phyloP scores from a whole-genome alignment of 2,797 vertebrate species.

The Sebastes minor region DNA sequence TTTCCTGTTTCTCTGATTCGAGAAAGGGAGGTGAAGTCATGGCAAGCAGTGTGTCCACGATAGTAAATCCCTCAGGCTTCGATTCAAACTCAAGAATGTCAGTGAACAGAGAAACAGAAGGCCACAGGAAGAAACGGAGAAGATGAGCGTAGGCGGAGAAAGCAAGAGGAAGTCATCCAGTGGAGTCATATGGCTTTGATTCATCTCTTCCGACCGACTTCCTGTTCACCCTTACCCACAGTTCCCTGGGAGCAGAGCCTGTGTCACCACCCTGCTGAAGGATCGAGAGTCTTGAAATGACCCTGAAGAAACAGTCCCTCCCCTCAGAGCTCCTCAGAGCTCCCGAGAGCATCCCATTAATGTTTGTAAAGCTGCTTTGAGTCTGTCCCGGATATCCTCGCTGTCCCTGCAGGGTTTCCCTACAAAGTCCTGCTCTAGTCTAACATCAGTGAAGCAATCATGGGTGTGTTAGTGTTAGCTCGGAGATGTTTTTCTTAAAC shows the following conservation, averaged over 20 bases:
- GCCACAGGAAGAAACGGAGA: not conserved
- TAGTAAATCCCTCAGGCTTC: conserved; percentile 23
- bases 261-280: conserved; percentile 52
- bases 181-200: conserved; percentile 74
- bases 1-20: conserved; percentile 57
- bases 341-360: conserved; percentile 52
- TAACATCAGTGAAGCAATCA: conserved; percentile 56
- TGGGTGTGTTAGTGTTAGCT: conserved; percentile 60
- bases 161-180: conserved; percentile 57
- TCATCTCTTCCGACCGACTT: conserved; percentile 71
- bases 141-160: conserved; percentile 25
- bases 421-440: conserved; percentile 47
- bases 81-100: conserved; percentile 17
- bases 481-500: conserved; percentile 53
- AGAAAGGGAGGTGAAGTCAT: conserved; percentile 15
- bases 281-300: conserved; percentile 61
- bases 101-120: not conserved
- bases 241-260: conserved; percentile 57
- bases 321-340: conserved; percentile 29
- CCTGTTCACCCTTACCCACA: conserved; percentile 65
- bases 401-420: conserved; percentile 62
- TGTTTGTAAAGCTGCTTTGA: conserved; percentile 81
- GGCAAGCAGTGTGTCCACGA: not conserved
- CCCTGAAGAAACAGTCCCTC: conserved; percentile 53
- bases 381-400: conserved; percentile 74